These are phyloP conservation scores for Chaetophractus vellerosus DNA, from an alignment of 2,797 vertebrate species.

Conservation along the genomic window DNA sequence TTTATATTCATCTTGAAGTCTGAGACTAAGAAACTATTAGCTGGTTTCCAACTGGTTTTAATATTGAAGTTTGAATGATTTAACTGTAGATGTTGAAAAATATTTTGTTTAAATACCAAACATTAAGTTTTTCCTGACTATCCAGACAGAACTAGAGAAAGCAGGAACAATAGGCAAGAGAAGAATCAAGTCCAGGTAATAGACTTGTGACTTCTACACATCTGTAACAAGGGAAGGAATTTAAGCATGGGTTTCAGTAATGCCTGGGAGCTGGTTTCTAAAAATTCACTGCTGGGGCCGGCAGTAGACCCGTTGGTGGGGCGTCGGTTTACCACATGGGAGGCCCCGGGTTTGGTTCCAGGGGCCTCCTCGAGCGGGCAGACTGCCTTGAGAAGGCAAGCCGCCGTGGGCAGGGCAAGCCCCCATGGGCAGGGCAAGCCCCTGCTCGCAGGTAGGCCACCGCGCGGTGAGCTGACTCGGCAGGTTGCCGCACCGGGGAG, in stretches of 20 bases:
- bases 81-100: conserved; percentile 85
- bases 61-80: conserved; percentile 83
- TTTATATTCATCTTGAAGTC: conserved; percentile 83
- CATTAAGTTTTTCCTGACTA: conserved; percentile 82
- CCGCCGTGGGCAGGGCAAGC: too few relatives aligned
- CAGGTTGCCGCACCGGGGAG: too few relatives aligned
- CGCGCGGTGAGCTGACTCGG: too few relatives aligned
- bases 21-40: conserved; percentile 85
- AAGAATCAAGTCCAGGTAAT: conserved; percentile 71
- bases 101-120: conserved; percentile 85
- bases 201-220: conserved; percentile 62
- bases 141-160: conserved; percentile 84
- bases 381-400: too few relatives aligned
- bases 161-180: conserved; percentile 78
- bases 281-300: conserved; percentile 70
- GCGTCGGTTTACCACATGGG: too few relatives aligned
- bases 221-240: conserved; percentile 69
- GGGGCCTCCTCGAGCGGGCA: too few relatives aligned
- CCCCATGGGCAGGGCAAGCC: too few relatives aligned
- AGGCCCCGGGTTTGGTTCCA: too few relatives aligned
- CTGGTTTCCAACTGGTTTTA: conserved; percentile 83
- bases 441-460: too few relatives aligned
- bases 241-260: conserved; percentile 72
- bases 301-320: too few relatives aligned
- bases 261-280: conserved; percentile 67